Percentiles rank a stretch among this genome's conserved stretches.
Evolutionary conservation across 2,113 vertebrate genomes (phyloP).

Genomic region (Ginglymostoma cirratum): DNA sequence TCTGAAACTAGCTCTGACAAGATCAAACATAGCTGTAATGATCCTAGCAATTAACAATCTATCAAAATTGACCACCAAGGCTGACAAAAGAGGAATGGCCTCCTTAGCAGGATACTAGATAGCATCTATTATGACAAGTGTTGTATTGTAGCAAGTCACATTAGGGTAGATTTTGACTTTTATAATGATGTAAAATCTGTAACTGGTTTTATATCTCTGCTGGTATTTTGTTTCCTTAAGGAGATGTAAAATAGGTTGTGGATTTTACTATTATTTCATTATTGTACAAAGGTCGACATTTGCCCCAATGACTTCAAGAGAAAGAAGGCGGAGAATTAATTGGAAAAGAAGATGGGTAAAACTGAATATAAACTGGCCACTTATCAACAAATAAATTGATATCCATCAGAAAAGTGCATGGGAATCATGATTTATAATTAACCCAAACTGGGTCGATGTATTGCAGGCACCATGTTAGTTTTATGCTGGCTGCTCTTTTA

Average conservation of each 20-base stretch:
- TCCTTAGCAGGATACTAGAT: neutral
- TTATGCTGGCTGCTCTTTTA: neutral
- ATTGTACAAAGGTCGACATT: neutral
- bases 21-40: neutral
- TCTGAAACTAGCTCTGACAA: neutral
- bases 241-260: neutral
- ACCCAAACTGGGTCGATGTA: neutral
- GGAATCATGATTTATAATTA: neutral
- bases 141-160: neutral
- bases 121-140: neutral
- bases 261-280: neutral
- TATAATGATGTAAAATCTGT: neutral
- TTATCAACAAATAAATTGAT: neutral
- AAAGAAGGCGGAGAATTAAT: neutral
- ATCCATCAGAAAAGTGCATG: neutral
- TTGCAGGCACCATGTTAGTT: neutral
- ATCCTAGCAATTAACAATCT: neutral
- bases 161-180: neutral
- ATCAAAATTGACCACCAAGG: neutral
- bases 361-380: neutral
- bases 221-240: neutral
- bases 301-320: neutral
- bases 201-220: neutral
- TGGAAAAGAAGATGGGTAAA: neutral
- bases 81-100: neutral